Evolutionary conservation across 1,140 invertebrate genomes (phyloP).

Genomic region (Neodiprion pinetum): DNA sequence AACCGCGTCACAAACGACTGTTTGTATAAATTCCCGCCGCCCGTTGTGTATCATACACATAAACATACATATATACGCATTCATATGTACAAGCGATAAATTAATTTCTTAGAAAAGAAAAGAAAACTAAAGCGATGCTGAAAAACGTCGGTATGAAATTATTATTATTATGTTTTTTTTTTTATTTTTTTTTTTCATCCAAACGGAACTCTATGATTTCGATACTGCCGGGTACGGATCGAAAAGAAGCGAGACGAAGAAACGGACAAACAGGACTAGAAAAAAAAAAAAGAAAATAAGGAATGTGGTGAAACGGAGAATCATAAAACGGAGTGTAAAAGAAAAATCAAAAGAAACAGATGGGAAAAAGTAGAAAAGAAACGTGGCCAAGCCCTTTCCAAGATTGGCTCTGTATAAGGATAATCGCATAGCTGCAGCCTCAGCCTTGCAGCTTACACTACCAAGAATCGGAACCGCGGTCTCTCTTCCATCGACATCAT

Average conservation of each 20-base stretch:
- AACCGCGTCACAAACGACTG: too few relatives aligned
- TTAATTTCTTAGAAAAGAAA: too few relatives aligned
- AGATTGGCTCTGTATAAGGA: background rate
- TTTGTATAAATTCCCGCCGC: too few relatives aligned
- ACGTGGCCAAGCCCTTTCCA: background rate
- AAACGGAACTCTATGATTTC: slow-evolving; percentile 45
- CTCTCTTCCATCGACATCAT: too few relatives aligned
- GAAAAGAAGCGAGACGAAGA: slow-evolving; percentile 27
- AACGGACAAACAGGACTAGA: background rate
- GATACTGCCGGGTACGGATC: slow-evolving; percentile 24
- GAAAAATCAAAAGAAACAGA: background rate
- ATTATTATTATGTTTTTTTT: background rate
- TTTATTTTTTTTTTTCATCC: background rate
- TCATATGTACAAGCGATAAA: too few relatives aligned
- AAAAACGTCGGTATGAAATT: too few relatives aligned
- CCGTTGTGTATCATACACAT: too few relatives aligned
- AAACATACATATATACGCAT: too few relatives aligned
- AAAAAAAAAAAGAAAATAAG: background rate
- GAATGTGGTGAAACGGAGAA: slow-evolving; percentile 8
- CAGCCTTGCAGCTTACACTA: too few relatives aligned
- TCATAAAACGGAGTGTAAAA: background rate
- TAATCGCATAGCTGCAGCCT: background rate
- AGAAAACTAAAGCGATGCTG: too few relatives aligned
- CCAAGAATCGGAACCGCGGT: too few relatives aligned
- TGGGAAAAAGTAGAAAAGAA: background rate